Base-by-base conservation (phyloP, 2,113 vertebrate genomes). In the Podocnemis expansa region DNA sequence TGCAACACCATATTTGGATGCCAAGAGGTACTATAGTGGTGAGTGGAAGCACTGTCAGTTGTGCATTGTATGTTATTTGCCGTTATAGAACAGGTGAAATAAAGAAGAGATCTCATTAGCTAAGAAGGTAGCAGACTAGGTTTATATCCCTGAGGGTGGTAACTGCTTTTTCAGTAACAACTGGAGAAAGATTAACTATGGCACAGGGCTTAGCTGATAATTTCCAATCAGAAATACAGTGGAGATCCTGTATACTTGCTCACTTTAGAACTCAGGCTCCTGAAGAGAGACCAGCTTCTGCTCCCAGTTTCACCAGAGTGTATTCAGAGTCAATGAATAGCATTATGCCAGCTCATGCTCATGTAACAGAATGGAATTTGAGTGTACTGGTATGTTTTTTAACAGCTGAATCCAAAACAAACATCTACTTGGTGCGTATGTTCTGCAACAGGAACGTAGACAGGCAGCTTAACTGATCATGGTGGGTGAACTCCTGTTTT, bases 281-380 rank as follows among this genome's bases (percentile, higher is more conserved):
- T 43, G 41, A 41, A 70, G 38, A 14, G 41, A 45, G 38, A 29
- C 43, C 12, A 6, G 24, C 24, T 43, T 76, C 43, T 45, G 13
- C 43, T 76, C 38, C 55, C 90, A 25, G 2, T 91, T 89, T 63
- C 75, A 93, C 70, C 43, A 91, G 5, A 14, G 87, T 89, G 83
- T 92, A 73, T 8, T 43, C 58, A 89, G 34, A 73, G 82, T 54
- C 89, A 78, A 89, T 84, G 85, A 95, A 89, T 16, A 1, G 63
- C 80, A 10, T 82, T 22, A 86, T 88, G 82, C 4, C 21, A 82
- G 29, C 85, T 78, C 34, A 55, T 6, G 27, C 89, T 84, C 78
- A 3, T 67, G 27, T 63, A 38, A 8, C 5, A 3, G 6, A 3
- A 41, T 76, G 25, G 25, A 70, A 70, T 81, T 78, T 91, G 17